phyloP scores from a whole-genome alignment of 2,888 invertebrate species.

The Chamaedrilus cognettii region DNA sequence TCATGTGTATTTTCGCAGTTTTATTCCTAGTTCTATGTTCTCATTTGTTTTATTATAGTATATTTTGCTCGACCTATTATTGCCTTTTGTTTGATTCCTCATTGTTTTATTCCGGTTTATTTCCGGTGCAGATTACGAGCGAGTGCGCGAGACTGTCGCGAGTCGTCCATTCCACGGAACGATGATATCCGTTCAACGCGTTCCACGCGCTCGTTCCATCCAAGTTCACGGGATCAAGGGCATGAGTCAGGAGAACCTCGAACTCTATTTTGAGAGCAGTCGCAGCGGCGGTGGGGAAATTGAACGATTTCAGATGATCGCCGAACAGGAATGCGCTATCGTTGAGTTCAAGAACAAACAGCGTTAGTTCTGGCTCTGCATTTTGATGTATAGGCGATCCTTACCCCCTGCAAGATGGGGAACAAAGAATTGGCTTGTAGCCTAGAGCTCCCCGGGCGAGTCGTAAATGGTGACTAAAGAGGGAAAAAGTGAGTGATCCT shows the following conservation, averaged over 20 bases:
- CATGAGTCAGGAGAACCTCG: conserved; percentile 5
- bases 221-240: conserved; percentile 11
- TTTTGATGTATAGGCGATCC: too few species aligned
- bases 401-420: too few species aligned
- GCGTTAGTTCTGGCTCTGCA: neutral
- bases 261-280: conserved; percentile 19
- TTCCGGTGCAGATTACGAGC: conserved; percentile 15
- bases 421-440: too few species aligned
- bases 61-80: too few species aligned
- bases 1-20: too few species aligned
- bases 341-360: conserved; percentile 11
- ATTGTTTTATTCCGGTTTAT: too few species aligned
- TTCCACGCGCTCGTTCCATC: conserved; percentile 6
- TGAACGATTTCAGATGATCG: neutral
- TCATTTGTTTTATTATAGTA: too few species aligned
- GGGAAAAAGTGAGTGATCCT: too few species aligned
- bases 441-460: too few species aligned
- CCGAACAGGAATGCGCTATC: conserved; percentile 5
- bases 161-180: conserved; percentile 15
- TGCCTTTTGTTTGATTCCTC: too few species aligned
- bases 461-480: too few species aligned
- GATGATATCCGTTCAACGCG: conserved; percentile 20
- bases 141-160: conserved; percentile 1
- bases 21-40: too few species aligned
- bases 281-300: conserved; percentile 6